Percentiles rank a stretch among this genome's conserved stretches.
phyloP scores from a whole-genome alignment of 1,140 invertebrate genomes.

The Venustaconcha ellipsiformis region DNA sequence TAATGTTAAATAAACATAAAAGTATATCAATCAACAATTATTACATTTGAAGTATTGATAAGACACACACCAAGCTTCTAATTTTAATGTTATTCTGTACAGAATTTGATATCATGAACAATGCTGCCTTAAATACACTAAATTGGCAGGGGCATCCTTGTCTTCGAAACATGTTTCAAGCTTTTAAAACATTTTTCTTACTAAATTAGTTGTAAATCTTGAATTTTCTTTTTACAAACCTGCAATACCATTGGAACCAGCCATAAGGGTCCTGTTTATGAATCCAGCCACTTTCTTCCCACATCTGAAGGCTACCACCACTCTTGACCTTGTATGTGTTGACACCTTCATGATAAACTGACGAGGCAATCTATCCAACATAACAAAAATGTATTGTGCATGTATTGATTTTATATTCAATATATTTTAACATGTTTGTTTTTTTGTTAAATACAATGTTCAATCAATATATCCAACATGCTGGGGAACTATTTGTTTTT shows the following conservation, averaged over 20 bases:
- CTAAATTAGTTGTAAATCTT: no score
- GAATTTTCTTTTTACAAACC: constrained; percentile 20
- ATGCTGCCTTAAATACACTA: no score
- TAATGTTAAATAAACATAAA: no score
- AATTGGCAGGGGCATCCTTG: no score
- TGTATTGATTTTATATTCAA: background rate
- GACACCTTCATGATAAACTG: constrained; percentile 43
- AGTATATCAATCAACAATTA: no score
- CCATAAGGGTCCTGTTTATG: constrained; percentile 48
- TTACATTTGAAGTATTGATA: no score
- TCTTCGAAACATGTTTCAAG: no score
- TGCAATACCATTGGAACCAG: constrained; percentile 61
- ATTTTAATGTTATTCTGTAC: no score
- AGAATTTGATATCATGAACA: no score
- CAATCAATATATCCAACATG: background rate
- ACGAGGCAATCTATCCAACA: constrained; percentile 36
- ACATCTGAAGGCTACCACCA: constrained; percentile 57
- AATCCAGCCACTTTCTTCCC: constrained; percentile 57
- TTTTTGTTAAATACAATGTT: no score
- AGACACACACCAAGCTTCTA: no score
- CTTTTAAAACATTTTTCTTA: no score
- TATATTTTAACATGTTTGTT: background rate
- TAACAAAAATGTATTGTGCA: background rate
- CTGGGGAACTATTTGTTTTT: background rate
- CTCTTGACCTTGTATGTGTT: constrained; percentile 56